phyloP scores from a whole-genome alignment of 2,888 invertebrate genomes.

The Hypolimnas misippus region DNA sequence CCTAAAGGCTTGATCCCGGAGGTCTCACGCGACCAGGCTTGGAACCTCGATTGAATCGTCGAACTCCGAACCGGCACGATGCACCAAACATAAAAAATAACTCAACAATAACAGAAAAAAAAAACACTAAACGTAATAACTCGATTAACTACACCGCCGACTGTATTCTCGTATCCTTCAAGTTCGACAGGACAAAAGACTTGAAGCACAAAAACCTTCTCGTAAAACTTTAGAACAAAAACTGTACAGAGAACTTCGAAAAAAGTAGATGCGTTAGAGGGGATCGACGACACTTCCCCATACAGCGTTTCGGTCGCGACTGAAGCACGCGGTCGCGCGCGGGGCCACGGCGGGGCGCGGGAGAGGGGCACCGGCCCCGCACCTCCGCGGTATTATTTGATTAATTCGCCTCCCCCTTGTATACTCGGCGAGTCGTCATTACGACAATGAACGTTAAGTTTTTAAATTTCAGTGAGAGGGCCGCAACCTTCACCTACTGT shows the following conservation, averaged over 20 bases:
- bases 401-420: conserved; percentile 84
- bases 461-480: conserved; percentile 80
- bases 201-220: conserved; percentile 76
- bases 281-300: conserved; percentile 78
- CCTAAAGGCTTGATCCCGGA: conserved; percentile 81
- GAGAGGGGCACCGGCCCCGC: conserved; percentile 53
- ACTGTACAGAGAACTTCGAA: conserved; percentile 80
- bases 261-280: conserved; percentile 77
- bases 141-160: conserved; percentile 72
- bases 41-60: conserved; percentile 73
- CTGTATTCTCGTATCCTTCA: conserved; percentile 67
- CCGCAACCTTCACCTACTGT: conserved; percentile 82
- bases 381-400: conserved; percentile 83
- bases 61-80: conserved; percentile 80
- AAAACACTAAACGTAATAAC: conserved; percentile 78
- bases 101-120: conserved; percentile 80
- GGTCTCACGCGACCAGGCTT: conserved; percentile 75
- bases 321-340: conserved; percentile 78
- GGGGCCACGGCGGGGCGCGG: conserved; percentile 52
- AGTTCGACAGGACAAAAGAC: conserved; percentile 69
- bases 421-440: conserved; percentile 79
- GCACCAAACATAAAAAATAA: conserved; percentile 80
- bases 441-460: conserved; percentile 80
- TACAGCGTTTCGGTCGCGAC: conserved; percentile 76
- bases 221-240: conserved; percentile 80